Base-by-base conservation (phyloP, 2,113 vertebrate species). In the Myxocyprinus asiaticus region DNA sequence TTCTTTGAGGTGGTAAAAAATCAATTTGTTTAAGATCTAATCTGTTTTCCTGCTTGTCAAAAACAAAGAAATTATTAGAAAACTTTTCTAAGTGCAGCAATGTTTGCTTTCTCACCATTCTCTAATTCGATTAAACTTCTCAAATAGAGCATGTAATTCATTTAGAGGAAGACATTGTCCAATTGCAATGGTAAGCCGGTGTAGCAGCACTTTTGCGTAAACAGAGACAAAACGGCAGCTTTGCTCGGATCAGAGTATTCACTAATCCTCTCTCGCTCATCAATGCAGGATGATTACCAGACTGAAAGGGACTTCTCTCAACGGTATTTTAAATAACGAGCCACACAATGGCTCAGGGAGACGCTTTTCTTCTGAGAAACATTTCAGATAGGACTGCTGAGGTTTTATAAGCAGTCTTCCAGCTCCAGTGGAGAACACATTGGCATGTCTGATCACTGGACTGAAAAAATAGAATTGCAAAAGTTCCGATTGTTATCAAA, bases 71-170 rank as follows among this genome's bases (percentile, higher is more conserved):
- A 33, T 33, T 33, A 33, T 33, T 33, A 33, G 22, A 33, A 33
- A 33, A 33, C 22, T 33, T 33, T 33, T 33, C 22, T 33, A 33
- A 33, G 22, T 33, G 22, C 22, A 33, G 22, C 22, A 33, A 33
- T 44, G 86, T 66, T 47, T 86, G 71, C 67, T 88, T 88, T 81
- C 86, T 33, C 22, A 33, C 12, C 14, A 87, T 89, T 88, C 89
- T 83, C 81, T 89, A 87, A 33, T 33, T 33, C 22, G 3, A 33
- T 33, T 33, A 1, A 33, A 33, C 22, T 33, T 33, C 22, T 90
- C 87, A 91, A 92, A 92, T 88, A 92, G 89, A 91, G 89, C 88
- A 67, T 87, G 86, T 91, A 86, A 92, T 92, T 92, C 87, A 88
- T 90, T 92, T 87, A 88, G 83, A 85, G 87, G 86, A 85, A 91